These are phyloP conservation scores for Tipula lateralis DNA, from an alignment of 2,888 invertebrate species.

Conservation along the genomic window DNA sequence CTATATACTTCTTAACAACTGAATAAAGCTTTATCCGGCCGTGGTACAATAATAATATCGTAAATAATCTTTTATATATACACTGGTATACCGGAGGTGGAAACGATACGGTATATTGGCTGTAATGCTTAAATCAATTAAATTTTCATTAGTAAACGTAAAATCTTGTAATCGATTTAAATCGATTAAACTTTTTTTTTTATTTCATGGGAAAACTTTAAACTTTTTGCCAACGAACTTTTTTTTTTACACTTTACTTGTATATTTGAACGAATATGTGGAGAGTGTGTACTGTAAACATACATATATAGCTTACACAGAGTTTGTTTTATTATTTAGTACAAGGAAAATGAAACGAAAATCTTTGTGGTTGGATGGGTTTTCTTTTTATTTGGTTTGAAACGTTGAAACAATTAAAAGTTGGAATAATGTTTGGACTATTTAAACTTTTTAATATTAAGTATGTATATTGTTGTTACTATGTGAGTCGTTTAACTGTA, in stretches of 20 bases:
- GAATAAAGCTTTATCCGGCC: neutral
- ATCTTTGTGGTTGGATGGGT: neutral
- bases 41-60: neutral
- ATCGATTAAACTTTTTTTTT: constrained; percentile 2
- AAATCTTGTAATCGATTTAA: constrained; percentile 24
- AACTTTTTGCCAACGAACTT: neutral
- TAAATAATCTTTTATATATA: neutral
- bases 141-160: neutral
- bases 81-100: neutral
- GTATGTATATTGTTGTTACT: no score
- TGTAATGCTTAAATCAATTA: constrained; percentile 7
- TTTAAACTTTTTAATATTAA: neutral
- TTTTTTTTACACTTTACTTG: neutral
- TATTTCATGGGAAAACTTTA: neutral
- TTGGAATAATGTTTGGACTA: neutral
- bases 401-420: neutral
- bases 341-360: neutral
- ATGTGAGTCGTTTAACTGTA: no score
- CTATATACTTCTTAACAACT: neutral
- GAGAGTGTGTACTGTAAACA: neutral
- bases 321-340: neutral
- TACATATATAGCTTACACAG: neutral
- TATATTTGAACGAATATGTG: neutral
- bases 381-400: neutral
- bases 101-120: no score